Evolutionary conservation across 1,140 invertebrate species (phyloP).

Genomic region (Caenorhabditis tropicalis): DNA sequence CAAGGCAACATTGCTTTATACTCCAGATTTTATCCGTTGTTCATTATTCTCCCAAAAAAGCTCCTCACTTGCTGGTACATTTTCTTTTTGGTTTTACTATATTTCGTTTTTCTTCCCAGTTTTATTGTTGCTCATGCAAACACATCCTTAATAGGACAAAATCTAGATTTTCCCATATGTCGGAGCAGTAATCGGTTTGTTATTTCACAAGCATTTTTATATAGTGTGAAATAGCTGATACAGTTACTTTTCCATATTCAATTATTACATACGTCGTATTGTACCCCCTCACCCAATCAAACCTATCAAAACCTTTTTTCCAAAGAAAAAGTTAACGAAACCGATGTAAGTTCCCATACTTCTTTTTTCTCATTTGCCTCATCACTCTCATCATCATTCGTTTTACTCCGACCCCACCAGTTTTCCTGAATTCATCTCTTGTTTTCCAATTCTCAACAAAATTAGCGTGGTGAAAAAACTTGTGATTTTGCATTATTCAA

Average conservation of each 20-base stretch:
- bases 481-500: slow-evolving; percentile 44
- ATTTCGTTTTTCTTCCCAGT: not conserved
- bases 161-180: not conserved
- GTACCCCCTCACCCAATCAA: not conserved
- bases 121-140: not conserved
- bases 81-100: not conserved
- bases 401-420: not conserved
- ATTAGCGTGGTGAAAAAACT: slow-evolving; percentile 38
- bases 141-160: not conserved
- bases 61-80: not conserved
- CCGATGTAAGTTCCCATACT: slow-evolving; percentile 18
- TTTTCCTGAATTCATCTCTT: not conserved
- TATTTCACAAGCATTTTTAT: not conserved
- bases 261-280: not conserved
- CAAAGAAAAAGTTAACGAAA: slow-evolving; percentile 32
- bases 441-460: slow-evolving; percentile 29
- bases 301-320: slow-evolving; percentile 13
- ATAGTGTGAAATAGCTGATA: not conserved
- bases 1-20: not conserved
- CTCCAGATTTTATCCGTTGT: not conserved
- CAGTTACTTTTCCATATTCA: not conserved
- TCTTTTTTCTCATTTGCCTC: not conserved
- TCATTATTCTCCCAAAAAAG: not conserved
- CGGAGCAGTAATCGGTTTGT: not conserved
- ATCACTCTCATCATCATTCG: slow-evolving; percentile 11